phyloP scores from a whole-genome alignment of 2,113 vertebrate genomes.

The Crotalus tigris region DNA sequence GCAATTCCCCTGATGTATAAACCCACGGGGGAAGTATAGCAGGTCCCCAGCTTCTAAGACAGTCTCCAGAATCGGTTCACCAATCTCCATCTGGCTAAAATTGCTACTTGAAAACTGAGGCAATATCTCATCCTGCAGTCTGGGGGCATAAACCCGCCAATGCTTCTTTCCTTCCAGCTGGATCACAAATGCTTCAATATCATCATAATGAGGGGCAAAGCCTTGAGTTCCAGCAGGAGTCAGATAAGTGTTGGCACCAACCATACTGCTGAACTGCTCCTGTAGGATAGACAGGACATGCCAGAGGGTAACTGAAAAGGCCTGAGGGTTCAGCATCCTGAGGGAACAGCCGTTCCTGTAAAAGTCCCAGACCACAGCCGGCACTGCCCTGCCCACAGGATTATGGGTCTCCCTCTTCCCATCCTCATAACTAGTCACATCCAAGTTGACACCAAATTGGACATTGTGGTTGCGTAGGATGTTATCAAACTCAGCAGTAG shows the following conservation, averaged over 20 bases:
- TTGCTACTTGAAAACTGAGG: slow-evolving; percentile 75
- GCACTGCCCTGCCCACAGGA: slow-evolving; percentile 83
- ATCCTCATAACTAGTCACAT: slow-evolving; percentile 88
- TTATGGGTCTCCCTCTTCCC: slow-evolving; percentile 88
- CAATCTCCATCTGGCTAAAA: slow-evolving; percentile 80
- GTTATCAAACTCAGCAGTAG: slow-evolving; percentile 84
- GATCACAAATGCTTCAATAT: slow-evolving; percentile 95
- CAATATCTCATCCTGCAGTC: slow-evolving; percentile 63
- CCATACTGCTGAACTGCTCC: slow-evolving; percentile 94
- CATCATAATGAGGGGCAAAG: slow-evolving; percentile 96
- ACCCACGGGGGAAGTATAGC: slow-evolving; percentile 93
- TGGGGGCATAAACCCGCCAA: slow-evolving; percentile 91
- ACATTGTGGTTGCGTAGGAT: slow-evolving; percentile 81
- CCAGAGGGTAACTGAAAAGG: slow-evolving; percentile 87
- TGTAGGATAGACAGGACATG: slow-evolving; percentile 89
- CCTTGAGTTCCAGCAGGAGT: slow-evolving; percentile 91
- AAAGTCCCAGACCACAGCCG: slow-evolving; percentile 87
- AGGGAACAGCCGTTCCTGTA: slow-evolving; percentile 91
- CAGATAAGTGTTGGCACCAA: slow-evolving; percentile 90
- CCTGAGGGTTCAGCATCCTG: slow-evolving; percentile 89
- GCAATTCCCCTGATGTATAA: slow-evolving; percentile 91
- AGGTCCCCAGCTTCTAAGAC: slow-evolving; percentile 90
- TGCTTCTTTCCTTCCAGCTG: slow-evolving; percentile 95
- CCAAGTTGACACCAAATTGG: slow-evolving; percentile 88
- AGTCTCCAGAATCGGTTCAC: slow-evolving; percentile 83